Evolutionary conservation across 1,140 invertebrate species (phyloP), one percentile per base, ranked within the genome.

Genomic region (Cyphomyrmex costatus): DNA sequence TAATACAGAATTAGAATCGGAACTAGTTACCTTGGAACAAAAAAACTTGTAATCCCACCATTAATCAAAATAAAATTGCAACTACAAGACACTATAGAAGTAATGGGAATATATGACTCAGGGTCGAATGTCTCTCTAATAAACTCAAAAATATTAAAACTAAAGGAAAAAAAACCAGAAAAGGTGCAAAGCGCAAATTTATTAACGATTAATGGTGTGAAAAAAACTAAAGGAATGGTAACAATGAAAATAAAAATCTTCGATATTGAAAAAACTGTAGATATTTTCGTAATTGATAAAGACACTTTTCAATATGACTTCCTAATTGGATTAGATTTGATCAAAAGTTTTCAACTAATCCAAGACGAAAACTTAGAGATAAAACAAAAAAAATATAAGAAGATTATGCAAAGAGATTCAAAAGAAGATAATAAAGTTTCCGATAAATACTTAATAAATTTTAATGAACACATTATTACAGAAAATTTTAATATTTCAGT

Each of bases 81-180:
- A 51, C 6, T 86, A 12, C 24, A 80, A 12, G 14, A 76, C 14
- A 74, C 56, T 16, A 4, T 86, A 82, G 77, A 76, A 51, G 30
- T 82, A 10, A 7, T 21, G 1, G 85, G 56, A 21, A 65, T 58
- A 16, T 80, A 86, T 16, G 73, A 87, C n/a, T 14, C 73, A 49
- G 79, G 73, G 5, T 77, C 86, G 0, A 63, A 85, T 8, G 14
- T 87, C 0, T 87, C 86, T 3, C 24, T 87, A 4, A 87, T 87
- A 78, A 87, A 87, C 33, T 46, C 73, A 71, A 87, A 19, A 65
- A 6, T 56, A 16, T 1, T 87, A 1, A 87, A 46, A 60, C 56
- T 87, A 60, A 82, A 51, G 16, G n/a, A 66, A 30, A 56, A 24
- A 58, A 0, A 82, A 30, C 30, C 36, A 27, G 76, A 83, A 19